These are phyloP conservation scores for Andrena dorsata DNA, from an alignment of 2,888 invertebrate species.

Conservation along the genomic window DNA sequence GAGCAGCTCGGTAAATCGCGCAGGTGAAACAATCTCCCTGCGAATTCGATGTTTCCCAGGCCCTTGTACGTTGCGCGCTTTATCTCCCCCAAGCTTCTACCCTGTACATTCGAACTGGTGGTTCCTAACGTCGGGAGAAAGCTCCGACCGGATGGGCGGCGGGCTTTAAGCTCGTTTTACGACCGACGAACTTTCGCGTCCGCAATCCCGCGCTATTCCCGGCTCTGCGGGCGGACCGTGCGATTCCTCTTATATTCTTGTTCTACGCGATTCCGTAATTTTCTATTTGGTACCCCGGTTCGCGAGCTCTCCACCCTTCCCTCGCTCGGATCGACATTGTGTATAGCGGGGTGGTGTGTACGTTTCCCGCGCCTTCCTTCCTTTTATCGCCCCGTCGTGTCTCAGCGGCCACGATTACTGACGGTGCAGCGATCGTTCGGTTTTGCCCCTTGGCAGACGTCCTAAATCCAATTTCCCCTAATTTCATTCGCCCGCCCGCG, in stretches of 20 bases:
- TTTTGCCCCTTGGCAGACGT: conserved; percentile 2
- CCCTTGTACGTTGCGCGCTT: background rate
- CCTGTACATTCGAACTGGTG: conserved; percentile 27
- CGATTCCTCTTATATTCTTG: conserved; percentile 19
- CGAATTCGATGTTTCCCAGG: background rate
- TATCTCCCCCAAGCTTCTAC: background rate
- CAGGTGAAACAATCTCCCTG: conserved; percentile 7
- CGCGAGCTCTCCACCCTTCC: background rate
- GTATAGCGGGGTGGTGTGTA: no score
- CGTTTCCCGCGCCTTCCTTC: background rate
- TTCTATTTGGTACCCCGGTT: background rate
- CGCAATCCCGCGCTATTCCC: conserved; percentile 26
- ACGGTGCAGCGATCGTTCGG: background rate
- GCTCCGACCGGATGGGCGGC: background rate
- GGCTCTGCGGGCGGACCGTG: conserved; percentile 10
- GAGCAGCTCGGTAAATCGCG: conserved; percentile 34
- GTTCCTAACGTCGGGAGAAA: conserved; percentile 30
- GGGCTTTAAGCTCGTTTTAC: conserved; percentile 49
- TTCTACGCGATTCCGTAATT: conserved; percentile 31
- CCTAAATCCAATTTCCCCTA: conserved; percentile 43
- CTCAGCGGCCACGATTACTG: conserved; percentile 9
- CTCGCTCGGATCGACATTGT: background rate
- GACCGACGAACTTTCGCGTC: conserved; percentile 43
- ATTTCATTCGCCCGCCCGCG: conserved; percentile 32
- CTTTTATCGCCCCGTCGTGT: background rate